Base-by-base conservation (phyloP, 2,797 vertebrate genomes). In the Pseudotriccus pelzelni region DNA sequence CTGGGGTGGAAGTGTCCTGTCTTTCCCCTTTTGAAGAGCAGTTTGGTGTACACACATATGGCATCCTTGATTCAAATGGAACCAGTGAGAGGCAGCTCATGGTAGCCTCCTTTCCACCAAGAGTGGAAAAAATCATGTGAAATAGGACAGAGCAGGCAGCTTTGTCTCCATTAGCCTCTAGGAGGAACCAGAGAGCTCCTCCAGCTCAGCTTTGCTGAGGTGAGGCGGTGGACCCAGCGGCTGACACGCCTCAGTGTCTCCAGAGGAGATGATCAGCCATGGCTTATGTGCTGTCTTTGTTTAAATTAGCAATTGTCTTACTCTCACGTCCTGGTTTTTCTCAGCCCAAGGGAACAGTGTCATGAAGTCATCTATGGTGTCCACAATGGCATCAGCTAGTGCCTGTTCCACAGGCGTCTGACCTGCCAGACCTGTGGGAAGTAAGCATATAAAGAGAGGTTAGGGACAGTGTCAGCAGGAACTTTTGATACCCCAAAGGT, bases 281-380 rank as follows among this genome's bases (percentile, higher is more conserved):
- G 21, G 12, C 32, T 82, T 47, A 30, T 2, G 1, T 30, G 24
- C 22, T 73, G 12, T 36, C n/a, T 78, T 75, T 47, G 23, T 63
- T 92, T 52, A 76, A 88, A 58, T 44, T 44, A 84, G 7, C 19
- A 16, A 55, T 74, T 59, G 34, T 27, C 78, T 97, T 98, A 98
- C 98, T 87, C 97, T 97, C 50, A 96, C 43, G 0, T 97, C 96
- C 87, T 97, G 95, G 24, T 97, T 97, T 88, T 95, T 96, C 87
- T 98, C 98, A 28, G 90, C 94, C 98, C 98, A 98, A 23, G 98
- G 98, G 79, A 98, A 98, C n/a, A 87, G 66, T 0, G 95, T 94
- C 94, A 98, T 97, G 96, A 98, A 98, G 34, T 98, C 98, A 7
- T 98, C 98, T 9, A 98, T 60, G 18, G 98, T 98, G 90, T 98